Evolutionary conservation across 2,113 vertebrate species (phyloP).

Genomic region (Chaenocephalus aceratus): DNA sequence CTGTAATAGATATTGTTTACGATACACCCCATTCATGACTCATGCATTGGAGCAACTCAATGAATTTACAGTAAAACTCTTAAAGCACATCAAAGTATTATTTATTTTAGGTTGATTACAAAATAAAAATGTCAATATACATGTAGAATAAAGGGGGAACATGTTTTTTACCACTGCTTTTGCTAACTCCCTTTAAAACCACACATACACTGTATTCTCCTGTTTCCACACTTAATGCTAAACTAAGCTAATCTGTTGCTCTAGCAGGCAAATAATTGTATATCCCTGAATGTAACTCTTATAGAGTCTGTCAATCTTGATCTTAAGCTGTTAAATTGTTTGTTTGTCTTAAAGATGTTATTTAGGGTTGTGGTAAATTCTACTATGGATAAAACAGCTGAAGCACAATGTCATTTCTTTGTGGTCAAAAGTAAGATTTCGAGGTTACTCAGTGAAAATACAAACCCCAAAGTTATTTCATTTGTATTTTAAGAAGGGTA

Average conservation of each 20-base stretch:
- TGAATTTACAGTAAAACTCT: not conserved
- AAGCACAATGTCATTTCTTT: not conserved
- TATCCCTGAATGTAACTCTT: too few relatives aligned
- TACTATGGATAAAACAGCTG: not conserved
- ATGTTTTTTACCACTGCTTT: too few relatives aligned
- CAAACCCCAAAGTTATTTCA: not conserved
- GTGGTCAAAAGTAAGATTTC: not conserved
- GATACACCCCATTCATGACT: not conserved
- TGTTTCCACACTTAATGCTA: too few relatives aligned
- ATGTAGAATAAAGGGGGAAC: too few relatives aligned
- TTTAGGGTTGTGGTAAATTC: not conserved
- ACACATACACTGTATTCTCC: too few relatives aligned
- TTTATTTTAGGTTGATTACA: not conserved
- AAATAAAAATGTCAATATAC: not conserved
- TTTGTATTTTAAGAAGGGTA: not conserved
- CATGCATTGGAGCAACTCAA: conserved; percentile 17
- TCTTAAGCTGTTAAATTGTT: not conserved
- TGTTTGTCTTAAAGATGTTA: not conserved
- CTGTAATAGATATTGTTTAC: conserved; percentile 26
- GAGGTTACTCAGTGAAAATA: not conserved
- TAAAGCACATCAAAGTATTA: not conserved
- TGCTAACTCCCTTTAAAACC: too few relatives aligned
- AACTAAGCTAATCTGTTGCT: too few relatives aligned
- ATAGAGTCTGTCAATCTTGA: too few relatives aligned
- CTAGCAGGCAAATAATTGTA: too few relatives aligned